Evolutionary conservation across 2,888 invertebrate species (phyloP).

Genomic region (Phlogophora meticulosa): DNA sequence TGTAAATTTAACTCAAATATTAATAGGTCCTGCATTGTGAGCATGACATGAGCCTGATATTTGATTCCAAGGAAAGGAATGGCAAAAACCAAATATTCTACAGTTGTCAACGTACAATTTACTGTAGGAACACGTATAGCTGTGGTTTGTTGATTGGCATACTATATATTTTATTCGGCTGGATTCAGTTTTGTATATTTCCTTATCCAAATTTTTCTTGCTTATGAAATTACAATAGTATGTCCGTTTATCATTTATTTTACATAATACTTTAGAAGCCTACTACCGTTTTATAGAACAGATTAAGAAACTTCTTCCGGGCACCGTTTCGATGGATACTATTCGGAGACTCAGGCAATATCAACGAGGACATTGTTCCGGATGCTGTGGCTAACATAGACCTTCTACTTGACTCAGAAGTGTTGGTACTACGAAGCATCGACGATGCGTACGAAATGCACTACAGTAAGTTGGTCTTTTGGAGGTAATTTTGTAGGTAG

Average conservation of each 20-base stretch:
- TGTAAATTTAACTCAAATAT: no score
- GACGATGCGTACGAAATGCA: conserved; percentile 69
- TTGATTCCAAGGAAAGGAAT: no score
- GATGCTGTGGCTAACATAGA: conserved; percentile 68
- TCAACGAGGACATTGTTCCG: conserved; percentile 66
- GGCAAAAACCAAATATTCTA: no score
- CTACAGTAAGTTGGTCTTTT: conserved; percentile 72
- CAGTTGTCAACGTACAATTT: no score
- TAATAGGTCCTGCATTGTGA: no score
- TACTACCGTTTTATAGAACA: conserved; percentile 66
- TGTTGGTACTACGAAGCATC: conserved; percentile 67
- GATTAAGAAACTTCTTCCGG: conserved; percentile 72
- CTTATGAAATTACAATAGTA: no score
- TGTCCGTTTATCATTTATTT: neutral
- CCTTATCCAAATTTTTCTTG: no score
- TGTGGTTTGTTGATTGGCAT: no score
- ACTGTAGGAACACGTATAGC: no score
- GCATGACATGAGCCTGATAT: no score
- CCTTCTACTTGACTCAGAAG: conserved; percentile 80
- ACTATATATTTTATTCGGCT: no score
- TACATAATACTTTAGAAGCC: conserved; percentile 20
- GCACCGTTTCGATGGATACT: conserved; percentile 85
- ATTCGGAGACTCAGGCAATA: conserved; percentile 60
- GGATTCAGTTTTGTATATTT: no score
- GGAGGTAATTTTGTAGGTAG: neutral